Evolutionary conservation across 2,888 invertebrate species (phyloP), one percentile per base, ranked within the genome.

Genomic region (Hypomecis atomaria): DNA sequence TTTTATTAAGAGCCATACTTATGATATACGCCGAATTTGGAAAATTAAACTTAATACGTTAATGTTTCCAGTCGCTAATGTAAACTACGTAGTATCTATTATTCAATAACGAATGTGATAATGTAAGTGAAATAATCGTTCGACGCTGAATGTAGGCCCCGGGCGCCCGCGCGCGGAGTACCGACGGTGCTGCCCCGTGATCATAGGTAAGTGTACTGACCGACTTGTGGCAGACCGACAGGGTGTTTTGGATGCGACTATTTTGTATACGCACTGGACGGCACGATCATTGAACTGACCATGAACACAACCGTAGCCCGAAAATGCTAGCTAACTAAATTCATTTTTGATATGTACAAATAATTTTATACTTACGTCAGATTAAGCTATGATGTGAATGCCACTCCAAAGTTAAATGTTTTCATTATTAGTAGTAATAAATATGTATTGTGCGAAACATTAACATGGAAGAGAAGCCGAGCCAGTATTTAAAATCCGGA

Each of bases 401-500:
- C 75, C 75, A 78, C 77, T 77, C 73, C 78, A 78, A 76, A 76
- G 74, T 80, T 77, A 67, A 76, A 77, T 80, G 66, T 77, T 81
- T 85, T 81, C 75, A 79, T 78, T 78, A 79, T 78, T 78, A 78
- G 79, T 82, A 79, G 72, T 80, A 76, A 71, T 76, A 71, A 72
- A 63, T 78, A 78, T 76, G 70, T 80, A 78, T 78, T 78, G 76
- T 77, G 74, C 71, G 79, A 78, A 81, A 81, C 82, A 82, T 82
- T 75, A 81, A 82, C 78, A 83, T 85, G 82, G 81, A 85, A 84
- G 77, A 86, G 82, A 84, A 90, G 84, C 92, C 92, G 92, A 92
- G 92, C 92, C 92, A 92, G 88, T 92, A 90, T 89, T 89, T 88
- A 87, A 89, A 87, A 87, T 85, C 89, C 86, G 87, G 89, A 90